A percentile compares a stretch with the other conserved stretches of the same genome.
Evolutionary conservation across 2,888 invertebrate genomes (phyloP).

Genomic region (Campoplex capitator): DNA sequence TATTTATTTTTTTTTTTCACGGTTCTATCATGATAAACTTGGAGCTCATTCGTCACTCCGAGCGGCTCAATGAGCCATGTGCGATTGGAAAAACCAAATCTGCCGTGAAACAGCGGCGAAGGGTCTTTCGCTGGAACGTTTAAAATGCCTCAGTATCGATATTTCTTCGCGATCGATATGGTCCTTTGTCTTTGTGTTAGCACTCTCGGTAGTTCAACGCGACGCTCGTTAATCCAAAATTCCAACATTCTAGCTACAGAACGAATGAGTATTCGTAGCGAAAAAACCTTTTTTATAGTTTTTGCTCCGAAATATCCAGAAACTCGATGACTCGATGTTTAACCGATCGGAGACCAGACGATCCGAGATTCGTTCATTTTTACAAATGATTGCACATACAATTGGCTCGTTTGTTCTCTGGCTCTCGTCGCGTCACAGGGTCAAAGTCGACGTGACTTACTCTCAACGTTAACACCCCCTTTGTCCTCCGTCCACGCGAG

Average conservation of each 20-base stretch:
- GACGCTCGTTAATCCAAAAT: background rate
- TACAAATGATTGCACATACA: too few species aligned
- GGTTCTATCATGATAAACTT: background rate
- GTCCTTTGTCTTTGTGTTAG: background rate
- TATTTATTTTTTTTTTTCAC: background rate
- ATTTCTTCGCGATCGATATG: background rate
- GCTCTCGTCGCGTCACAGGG: background rate
- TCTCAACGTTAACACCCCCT: constrained; percentile 31
- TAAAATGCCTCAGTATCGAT: background rate
- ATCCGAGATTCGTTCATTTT: too few species aligned
- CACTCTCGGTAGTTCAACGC: background rate
- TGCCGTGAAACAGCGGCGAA: too few species aligned
- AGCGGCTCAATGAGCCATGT: background rate
- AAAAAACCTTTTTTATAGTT: too few species aligned
- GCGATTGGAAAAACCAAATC: background rate
- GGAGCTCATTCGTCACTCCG: background rate
- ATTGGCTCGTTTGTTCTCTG: too few species aligned
- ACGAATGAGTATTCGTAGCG: too few species aligned
- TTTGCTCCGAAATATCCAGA: too few species aligned
- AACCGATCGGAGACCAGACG: too few species aligned
- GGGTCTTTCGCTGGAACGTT: background rate
- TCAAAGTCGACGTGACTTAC: constrained; percentile 38
- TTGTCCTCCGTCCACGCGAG: background rate
- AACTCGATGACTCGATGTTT: too few species aligned
- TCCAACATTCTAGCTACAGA: background rate